A percentile compares a stretch with the other conserved stretches of the same genome.
These are phyloP conservation scores for Acanthurus leucopareius DNA, from an alignment of 2,797 vertebrate genomes.

Conservation along the genomic window DNA sequence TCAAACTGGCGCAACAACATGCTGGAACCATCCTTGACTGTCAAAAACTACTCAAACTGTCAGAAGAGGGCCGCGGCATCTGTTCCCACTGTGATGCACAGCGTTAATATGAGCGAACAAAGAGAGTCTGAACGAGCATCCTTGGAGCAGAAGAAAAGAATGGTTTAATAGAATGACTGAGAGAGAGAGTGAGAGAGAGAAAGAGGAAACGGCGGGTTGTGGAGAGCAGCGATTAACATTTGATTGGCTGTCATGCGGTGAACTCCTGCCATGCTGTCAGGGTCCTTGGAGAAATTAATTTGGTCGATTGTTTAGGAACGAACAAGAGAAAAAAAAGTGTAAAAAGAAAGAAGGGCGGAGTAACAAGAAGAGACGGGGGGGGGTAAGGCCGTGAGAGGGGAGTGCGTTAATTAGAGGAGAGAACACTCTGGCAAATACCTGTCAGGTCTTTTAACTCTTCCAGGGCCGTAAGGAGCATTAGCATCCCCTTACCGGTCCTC, in stretches of 20 bases:
- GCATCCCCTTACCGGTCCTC: conserved; percentile 8
- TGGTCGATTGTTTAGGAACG: conserved; percentile 57
- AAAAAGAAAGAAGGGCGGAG: neutral
- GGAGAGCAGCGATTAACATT: conserved; percentile 65
- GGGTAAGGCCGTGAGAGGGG: neutral
- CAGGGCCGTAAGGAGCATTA: conserved; percentile 16
- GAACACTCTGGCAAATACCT: conserved; percentile 53
- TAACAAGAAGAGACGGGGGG: conserved; percentile 25
- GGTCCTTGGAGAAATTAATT: conserved; percentile 54
- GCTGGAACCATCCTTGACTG: conserved; percentile 22
- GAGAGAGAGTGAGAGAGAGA: conserved; percentile 47
- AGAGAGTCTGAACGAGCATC: conserved; percentile 49
- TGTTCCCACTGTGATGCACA: conserved; percentile 42
- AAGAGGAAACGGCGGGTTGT: conserved; percentile 41
- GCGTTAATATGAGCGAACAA: conserved; percentile 61
- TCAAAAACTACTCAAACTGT: conserved; percentile 62
- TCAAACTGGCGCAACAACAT: neutral
- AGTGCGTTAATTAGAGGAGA: conserved; percentile 56
- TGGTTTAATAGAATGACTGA: conserved; percentile 67
- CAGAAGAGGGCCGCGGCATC: conserved; percentile 43
- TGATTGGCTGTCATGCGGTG: conserved; percentile 74
- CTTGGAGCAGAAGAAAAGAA: conserved; percentile 61
- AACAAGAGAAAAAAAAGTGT: conserved; percentile 2
- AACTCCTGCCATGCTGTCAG: conserved; percentile 63
- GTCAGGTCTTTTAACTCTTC: conserved; percentile 56